Conservation (phyloP, 1,140 invertebrate species). For the Oryzaephilus surinamensis region DNA sequence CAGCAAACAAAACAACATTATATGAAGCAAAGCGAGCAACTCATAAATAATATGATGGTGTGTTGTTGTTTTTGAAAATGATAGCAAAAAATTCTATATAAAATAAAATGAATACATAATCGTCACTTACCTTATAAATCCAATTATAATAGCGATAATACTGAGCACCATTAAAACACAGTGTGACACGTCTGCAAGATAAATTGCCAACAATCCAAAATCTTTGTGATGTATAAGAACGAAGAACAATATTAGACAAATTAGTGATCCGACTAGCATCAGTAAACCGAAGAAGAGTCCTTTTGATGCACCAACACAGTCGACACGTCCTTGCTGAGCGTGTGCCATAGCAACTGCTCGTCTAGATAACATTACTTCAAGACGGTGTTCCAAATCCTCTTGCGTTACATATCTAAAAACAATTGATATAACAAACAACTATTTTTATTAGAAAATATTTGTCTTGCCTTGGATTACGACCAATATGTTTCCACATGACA, state of each 20-base stretch:
- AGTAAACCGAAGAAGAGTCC: constrained; percentile 89
- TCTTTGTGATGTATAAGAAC: constrained; percentile 76
- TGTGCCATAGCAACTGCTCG: constrained; percentile 72
- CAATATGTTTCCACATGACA: constrained; percentile 95
- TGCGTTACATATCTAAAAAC: constrained; percentile 53
- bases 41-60: background rate
- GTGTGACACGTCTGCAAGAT: constrained; percentile 82
- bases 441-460: background rate
- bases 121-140: constrained; percentile 64
- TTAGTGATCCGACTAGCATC: constrained; percentile 79
- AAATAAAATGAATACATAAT: too few relatives aligned
- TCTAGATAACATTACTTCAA: constrained; percentile 73
- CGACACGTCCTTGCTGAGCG: constrained; percentile 67
- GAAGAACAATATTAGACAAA: constrained; percentile 90
- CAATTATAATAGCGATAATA: constrained; percentile 79
- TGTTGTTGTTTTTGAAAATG: background rate
- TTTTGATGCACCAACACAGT: constrained; percentile 86
- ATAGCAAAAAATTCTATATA: too few relatives aligned
- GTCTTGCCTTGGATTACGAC: constrained; percentile 59
- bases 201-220: constrained; percentile 72
- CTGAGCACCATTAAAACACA: constrained; percentile 77
- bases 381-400: constrained; percentile 72
- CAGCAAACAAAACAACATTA: constrained; percentile 23
- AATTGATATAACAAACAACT: background rate
- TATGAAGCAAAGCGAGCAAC: constrained; percentile 11